Evolutionary conservation across 2,113 vertebrate genomes (phyloP).

Genomic region (Paedocypris sp.): DNA sequence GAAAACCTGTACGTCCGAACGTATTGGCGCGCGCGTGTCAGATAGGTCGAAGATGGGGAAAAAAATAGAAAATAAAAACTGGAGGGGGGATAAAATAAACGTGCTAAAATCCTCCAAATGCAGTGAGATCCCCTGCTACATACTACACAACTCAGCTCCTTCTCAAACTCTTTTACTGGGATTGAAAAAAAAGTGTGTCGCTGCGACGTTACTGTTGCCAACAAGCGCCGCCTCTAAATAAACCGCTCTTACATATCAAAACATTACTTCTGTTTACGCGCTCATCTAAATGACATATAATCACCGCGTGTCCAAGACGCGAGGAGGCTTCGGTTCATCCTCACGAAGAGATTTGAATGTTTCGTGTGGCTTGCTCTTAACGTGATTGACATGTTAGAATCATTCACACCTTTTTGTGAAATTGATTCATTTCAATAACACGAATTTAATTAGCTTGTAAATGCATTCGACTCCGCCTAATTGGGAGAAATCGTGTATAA

Average conservation of each 20-base stretch:
- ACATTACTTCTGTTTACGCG: conserved; percentile 52
- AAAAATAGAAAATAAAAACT: conserved; percentile 37
- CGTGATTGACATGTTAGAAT: no score
- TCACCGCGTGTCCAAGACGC: no score
- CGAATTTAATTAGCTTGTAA: no score
- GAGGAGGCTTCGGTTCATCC: no score
- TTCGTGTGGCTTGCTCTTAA: no score
- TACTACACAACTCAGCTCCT: conserved; percentile 50
- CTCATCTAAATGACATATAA: no score
- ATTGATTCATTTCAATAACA: no score
- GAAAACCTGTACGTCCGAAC: conserved; percentile 50
- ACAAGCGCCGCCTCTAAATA: conserved; percentile 72
- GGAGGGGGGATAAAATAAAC: conserved; percentile 23
- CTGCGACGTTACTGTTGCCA: conserved; percentile 63
- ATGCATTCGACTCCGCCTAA: no score
- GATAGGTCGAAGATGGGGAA: conserved; percentile 44
- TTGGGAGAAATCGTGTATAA: no score
- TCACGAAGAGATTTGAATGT: no score
- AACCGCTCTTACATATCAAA: conserved; percentile 58
- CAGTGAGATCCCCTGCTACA: conserved; percentile 61
- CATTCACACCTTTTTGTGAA: no score
- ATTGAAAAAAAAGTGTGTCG: conserved; percentile 63
- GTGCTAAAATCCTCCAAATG: conserved; percentile 52
- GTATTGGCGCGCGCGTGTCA: conserved; percentile 35
- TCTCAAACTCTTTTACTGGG: conserved; percentile 68